phyloP scores from a whole-genome alignment of 92 coral and sea anemone species.

The Zoanthus sansibaricus region DNA sequence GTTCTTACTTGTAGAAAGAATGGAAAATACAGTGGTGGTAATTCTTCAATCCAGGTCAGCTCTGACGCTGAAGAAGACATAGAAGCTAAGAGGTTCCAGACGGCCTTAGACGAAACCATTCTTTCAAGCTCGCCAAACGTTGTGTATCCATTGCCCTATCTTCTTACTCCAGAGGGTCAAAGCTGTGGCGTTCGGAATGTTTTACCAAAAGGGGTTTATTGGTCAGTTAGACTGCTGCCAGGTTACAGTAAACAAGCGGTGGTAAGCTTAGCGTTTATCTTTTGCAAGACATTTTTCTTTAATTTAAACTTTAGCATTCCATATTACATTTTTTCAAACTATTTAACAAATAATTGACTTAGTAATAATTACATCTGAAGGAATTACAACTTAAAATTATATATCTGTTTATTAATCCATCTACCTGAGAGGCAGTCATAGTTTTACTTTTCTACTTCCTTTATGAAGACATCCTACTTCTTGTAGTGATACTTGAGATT shows the following conservation, averaged over 20 bases:
- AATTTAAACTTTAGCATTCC: too few relatives aligned
- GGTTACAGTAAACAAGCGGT: conserved; percentile 18
- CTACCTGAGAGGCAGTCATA: too few relatives aligned
- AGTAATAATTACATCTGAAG: too few relatives aligned
- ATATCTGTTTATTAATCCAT: too few relatives aligned
- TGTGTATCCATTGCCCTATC: conserved; percentile 85
- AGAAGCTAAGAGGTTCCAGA: conserved; percentile 62
- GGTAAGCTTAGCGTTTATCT: background rate
- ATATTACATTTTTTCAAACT: too few relatives aligned
- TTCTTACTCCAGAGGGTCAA: conserved; percentile 82
- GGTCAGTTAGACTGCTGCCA: conserved; percentile 72
- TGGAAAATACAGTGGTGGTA: background rate
- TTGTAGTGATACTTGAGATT: too few relatives aligned
- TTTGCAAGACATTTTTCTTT: too few relatives aligned
- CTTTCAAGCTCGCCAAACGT: conserved; percentile 87
- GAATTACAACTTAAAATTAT: too few relatives aligned
- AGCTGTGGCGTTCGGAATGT: conserved; percentile 72
- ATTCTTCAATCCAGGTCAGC: background rate
- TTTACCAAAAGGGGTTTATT: conserved; percentile 80
- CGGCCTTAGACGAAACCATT: conserved; percentile 67
- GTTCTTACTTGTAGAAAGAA: background rate
- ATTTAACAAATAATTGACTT: too few relatives aligned
- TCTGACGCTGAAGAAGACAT: background rate
- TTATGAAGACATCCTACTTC: too few relatives aligned
- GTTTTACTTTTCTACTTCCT: too few relatives aligned